Evolutionary conservation across 2,797 vertebrate genomes (phyloP), one percentile per base, ranked within the genome.

Genomic region (Cyprinella venusta): DNA sequence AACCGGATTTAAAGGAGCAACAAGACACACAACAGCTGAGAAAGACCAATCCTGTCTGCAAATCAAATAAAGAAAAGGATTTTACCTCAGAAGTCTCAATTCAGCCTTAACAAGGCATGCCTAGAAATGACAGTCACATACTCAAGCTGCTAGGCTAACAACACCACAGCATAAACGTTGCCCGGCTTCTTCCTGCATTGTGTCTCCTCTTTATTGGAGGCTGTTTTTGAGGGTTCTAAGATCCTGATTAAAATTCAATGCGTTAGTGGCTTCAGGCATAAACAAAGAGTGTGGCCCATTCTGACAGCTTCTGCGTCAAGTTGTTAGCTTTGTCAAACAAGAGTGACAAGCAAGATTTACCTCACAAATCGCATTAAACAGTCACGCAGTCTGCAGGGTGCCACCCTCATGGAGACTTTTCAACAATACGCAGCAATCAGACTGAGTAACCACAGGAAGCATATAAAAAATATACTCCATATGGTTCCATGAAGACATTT

Each of bases 181-280:
- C 8, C 21, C 9, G 0, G n/a, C 56, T 45, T 19, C 50, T 15
- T 56, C 7, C 19, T 13, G 65, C 71, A 12, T n/a, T 15, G 48
- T 21, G 12, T 70, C 33, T 65, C n/a, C 68, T 87, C 65, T 88
- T 70, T 80, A 83, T 88, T 86, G 83, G 61, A 78, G 83, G 85
- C 84, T 89, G 79, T 89, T 87, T 90, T 89, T 87, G 79, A 81
- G 82, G 82, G 82, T 86, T 85, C 86, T 89, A 79, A 54, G 56
- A 85, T 77, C 65, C 85, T 59, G 75, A 83, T 89, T 88, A 84
- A 86, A 80, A 89, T 88, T 82, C 81, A 80, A 75, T 54, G 63
- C 76, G 84, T 82, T 87, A 84, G 26, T 84, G 85, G 89, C 92
- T 91, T 83, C 89, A 84, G 90, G 89, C 90, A 87, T 89, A 88